Base-by-base conservation (phyloP, 2,113 vertebrate species). In the Phylloscopus whistleri region DNA sequence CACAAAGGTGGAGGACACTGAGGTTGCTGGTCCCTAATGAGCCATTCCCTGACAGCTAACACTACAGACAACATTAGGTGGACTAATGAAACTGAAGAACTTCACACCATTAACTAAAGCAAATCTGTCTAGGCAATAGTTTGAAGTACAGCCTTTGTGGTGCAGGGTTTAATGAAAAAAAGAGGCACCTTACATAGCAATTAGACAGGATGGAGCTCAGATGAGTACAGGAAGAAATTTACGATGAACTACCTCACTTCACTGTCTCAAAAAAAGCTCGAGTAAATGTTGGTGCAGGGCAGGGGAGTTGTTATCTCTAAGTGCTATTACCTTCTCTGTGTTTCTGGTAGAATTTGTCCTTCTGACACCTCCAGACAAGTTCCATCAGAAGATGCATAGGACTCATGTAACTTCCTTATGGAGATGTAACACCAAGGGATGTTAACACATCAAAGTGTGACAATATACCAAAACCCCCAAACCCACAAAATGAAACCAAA, bases 381-480 rank as follows among this genome's bases (percentile, higher is more conserved):
- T 79, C 33, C 27, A 43, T 11, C 58, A 85, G 9, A 27, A 30
- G 26, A 58, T 3, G 2, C 6, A 9, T 17, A 63, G 13, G 39
- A 68, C 26, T 83, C 58, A 69, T 4, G 27, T n/a, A 58, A 30
- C 13, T 56, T 89, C 55, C 24, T 64, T 41, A 69, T 7, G 14
- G 31, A 86, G 13, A n/a, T 76, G 31, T 37, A 87, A 27, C 19
- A 48, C 16, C 13, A 60, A 5, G 11, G 37, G 69, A 56, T 12
- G 13, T 15, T 66, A 92, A 49, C 44, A 28, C 27, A 72, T 16
- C 6, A 3, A 82, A 88, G 6, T 33, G 17, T 44, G 21, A 43
- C 6, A 23, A 67, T 9, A 66, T 43, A 33, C 9, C 43, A 59
- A 73, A 87, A 41, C 0, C 0, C 9, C 12, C 3, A 53, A 68